Percentiles rank a stretch among this genome's conserved stretches.
phyloP scores from a whole-genome alignment of 2,888 invertebrate genomes.

The Incurvaria masculella region DNA sequence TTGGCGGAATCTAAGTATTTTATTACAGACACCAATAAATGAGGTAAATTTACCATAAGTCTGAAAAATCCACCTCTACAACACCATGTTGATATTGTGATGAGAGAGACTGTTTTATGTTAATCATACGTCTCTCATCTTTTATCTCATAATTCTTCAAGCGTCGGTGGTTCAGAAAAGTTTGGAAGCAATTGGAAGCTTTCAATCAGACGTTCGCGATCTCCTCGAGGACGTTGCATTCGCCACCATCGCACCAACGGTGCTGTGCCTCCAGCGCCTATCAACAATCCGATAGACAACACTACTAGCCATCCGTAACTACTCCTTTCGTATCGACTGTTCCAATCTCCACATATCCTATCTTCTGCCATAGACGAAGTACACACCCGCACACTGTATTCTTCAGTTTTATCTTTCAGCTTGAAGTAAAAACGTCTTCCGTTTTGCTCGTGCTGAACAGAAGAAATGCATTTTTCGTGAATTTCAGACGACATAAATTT shows the following conservation, averaged over 20 bases:
- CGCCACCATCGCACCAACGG: not conserved
- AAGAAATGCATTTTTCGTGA: not conserved
- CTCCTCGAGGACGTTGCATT: not conserved
- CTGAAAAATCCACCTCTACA: too few species aligned
- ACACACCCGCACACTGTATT: constrained; percentile 26
- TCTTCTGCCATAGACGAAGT: constrained; percentile 24
- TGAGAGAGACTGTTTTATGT: too few species aligned
- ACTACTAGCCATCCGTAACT: not conserved
- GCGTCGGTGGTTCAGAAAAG: too few species aligned
- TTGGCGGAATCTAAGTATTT: too few species aligned
- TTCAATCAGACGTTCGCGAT: not conserved
- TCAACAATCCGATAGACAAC: not conserved
- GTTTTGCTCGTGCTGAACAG: not conserved
- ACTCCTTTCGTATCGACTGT: not conserved
- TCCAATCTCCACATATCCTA: constrained; percentile 23
- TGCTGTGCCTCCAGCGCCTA: too few species aligned
- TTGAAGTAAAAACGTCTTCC: not conserved
- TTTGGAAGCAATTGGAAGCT: not conserved
- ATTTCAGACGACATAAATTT: constrained; percentile 19
- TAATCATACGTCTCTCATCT: too few species aligned
- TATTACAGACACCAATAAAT: too few species aligned
- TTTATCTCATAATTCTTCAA: too few species aligned
- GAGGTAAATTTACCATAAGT: too few species aligned
- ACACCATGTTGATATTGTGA: too few species aligned
- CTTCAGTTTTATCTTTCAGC: constrained; percentile 10